Evolutionary conservation across 2,113 vertebrate genomes (phyloP), one percentile per base, ranked within the genome.

Genomic region (Aythya baeri): DNA sequence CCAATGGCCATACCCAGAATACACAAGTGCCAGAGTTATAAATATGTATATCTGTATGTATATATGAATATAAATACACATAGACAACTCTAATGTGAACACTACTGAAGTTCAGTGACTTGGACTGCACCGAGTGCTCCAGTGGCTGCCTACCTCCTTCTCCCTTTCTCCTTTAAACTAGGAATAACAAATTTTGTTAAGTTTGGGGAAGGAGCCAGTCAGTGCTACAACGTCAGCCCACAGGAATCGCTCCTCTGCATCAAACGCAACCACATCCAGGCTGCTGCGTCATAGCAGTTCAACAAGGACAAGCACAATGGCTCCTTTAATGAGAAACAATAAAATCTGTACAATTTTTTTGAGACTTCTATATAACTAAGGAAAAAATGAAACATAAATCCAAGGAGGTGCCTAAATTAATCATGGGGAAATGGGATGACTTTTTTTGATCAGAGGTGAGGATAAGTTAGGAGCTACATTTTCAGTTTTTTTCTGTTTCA

Each of bases 241-340:
- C 8, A 34, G 34, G 57, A 79, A 87, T 68, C 55, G 20, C 49
- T 65, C 59, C 7, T 6, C 13, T 25, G 41, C 41, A 74, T 13
- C 25, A 26, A 54, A 46, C 20, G 50, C 6, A 5, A 65, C 23
- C 27, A 70, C 23, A 32, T 34, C 36, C 2, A 3, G 13, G 36
- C 49, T 70, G 62, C n/a, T 3, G 2, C 0, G 0, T 17, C 29
- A 63, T 3, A 54, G 58, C 26, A 76, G 44, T 43, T 61, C 52
- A 88, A 80, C 0, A 2, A 2, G 23, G 17, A 80, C 9, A 70
- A 77, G 65, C 38, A 61, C 14, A 82, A 55, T 1, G 4, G n/a
- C 31, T 85, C 7, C 43, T 74, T 31, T 57, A 46, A 73, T 1
- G 9, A 66, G 16, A 38, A 32, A 7, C 9, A 29, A 29, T 38